Evolutionary conservation across 2,888 invertebrate genomes (phyloP).

Genomic region (Oegoconia quadripuncta): DNA sequence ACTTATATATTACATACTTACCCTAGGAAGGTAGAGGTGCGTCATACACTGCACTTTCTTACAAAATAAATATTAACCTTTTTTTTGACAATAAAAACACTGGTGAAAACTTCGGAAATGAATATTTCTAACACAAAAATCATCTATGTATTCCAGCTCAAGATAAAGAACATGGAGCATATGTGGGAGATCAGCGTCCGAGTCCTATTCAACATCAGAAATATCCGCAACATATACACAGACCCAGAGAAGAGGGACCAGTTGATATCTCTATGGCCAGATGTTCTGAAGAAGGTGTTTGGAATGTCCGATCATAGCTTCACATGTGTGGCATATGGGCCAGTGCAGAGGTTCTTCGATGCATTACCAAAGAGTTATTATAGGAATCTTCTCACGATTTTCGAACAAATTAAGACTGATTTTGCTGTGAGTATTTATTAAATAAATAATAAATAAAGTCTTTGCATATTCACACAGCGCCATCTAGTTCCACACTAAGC

Average conservation of each 20-base stretch:
- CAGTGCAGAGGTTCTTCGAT: slow-evolving; percentile 80
- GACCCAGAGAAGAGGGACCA: slow-evolving; percentile 81
- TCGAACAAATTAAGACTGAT: slow-evolving; percentile 79
- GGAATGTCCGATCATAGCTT: slow-evolving; percentile 84
- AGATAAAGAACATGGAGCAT: slow-evolving; percentile 82
- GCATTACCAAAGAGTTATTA: slow-evolving; percentile 77
- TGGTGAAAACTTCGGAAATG: not conserved
- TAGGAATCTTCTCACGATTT: slow-evolving; percentile 70
- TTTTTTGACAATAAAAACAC: no score
- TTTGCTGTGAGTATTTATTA: slow-evolving; percentile 64
- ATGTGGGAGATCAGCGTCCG: slow-evolving; percentile 81
- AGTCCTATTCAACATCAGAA: slow-evolving; percentile 80
- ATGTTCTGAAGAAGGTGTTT: slow-evolving; percentile 81
- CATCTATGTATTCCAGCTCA: slow-evolving; percentile 61
- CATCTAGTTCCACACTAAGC: not conserved
- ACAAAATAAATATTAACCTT: no score
- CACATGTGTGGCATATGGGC: slow-evolving; percentile 81
- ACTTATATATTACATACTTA: no score
- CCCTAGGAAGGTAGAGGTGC: no score
- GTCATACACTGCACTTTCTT: no score
- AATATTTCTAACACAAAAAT: slow-evolving; percentile 7
- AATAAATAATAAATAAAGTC: not conserved
- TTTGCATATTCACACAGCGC: not conserved
- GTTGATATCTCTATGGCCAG: slow-evolving; percentile 80
- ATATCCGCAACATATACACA: slow-evolving; percentile 82